phyloP scores from a whole-genome alignment of 2,797 vertebrate genomes.

The Tadarida brasiliensis region DNA sequence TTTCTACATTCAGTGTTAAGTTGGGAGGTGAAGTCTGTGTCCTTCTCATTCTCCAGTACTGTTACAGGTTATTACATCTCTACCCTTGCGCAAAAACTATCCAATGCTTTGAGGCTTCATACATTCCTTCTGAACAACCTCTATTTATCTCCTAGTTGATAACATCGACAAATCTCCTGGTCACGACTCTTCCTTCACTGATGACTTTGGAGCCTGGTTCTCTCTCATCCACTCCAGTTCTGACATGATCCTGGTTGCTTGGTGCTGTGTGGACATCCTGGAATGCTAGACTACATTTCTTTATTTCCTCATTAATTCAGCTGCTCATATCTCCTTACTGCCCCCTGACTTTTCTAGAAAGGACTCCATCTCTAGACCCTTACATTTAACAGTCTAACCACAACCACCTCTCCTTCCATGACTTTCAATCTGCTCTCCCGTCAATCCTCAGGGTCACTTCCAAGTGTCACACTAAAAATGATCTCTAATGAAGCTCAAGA shows the following conservation, averaged over 20 bases:
- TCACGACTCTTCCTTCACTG: background rate
- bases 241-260: background rate
- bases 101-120: background rate
- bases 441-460: background rate
- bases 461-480: background rate
- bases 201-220: background rate
- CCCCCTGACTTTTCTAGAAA: background rate
- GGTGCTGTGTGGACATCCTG: background rate
- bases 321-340: background rate
- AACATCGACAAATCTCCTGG: background rate
- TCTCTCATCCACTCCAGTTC: background rate
- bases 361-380: background rate
- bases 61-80: background rate
- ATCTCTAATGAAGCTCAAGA: background rate
- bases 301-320: background rate
- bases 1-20: background rate
- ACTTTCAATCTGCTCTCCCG: background rate
- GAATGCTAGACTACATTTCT: background rate
- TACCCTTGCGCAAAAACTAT: background rate
- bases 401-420: background rate
- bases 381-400: background rate
- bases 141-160: background rate
- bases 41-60: background rate
- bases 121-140: background rate
- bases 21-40: background rate